Conservation (phyloP, 2,797 vertebrate genomes). For the Epinephelus coioides region DNA sequence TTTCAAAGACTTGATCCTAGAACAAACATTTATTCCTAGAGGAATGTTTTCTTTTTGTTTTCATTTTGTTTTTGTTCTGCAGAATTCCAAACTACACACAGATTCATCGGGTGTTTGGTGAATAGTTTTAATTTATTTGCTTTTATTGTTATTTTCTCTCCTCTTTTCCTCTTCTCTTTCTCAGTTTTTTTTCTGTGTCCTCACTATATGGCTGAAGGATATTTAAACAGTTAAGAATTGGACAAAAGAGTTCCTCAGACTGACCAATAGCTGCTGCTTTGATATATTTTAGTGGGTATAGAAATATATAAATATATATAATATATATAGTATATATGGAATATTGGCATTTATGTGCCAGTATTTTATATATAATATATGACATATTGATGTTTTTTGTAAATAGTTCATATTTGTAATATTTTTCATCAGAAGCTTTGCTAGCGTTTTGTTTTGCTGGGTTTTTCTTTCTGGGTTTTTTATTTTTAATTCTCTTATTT, state of each 20-base stretch:
- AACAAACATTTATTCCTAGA: slow-evolving; percentile 84
- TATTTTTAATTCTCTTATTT: slow-evolving; percentile 68
- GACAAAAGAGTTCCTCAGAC: slow-evolving; percentile 90
- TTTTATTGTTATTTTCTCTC: slow-evolving; percentile 60
- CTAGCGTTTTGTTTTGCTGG: slow-evolving; percentile 79
- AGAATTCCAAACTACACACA: slow-evolving; percentile 85
- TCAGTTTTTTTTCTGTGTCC: slow-evolving; percentile 82
- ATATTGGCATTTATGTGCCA: slow-evolving; percentile 78
- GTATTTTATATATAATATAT: slow-evolving; percentile 80
- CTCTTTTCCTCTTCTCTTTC: slow-evolving; percentile 48
- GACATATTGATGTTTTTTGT: slow-evolving; percentile 84
- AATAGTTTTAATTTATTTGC: slow-evolving; percentile 88
- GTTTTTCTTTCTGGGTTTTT: slow-evolving; percentile 60
- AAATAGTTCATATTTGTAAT: slow-evolving; percentile 87
- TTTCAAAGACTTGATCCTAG: slow-evolving; percentile 77
- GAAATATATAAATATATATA: slow-evolving; percentile 75
- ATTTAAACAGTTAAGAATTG: slow-evolving; percentile 88
- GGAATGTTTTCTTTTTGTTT: slow-evolving; percentile 61
- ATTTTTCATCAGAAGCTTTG: slow-evolving; percentile 85
- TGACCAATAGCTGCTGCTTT: slow-evolving; percentile 98
- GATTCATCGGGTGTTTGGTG: slow-evolving; percentile 83
- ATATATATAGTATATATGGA: slow-evolving; percentile 83
- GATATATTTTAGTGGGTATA: slow-evolving; percentile 85
- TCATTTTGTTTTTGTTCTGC: slow-evolving; percentile 70
- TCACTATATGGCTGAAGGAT: slow-evolving; percentile 89